phyloP scores from a whole-genome alignment of 2,113 vertebrate species.

The Corythaeola cristata region DNA sequence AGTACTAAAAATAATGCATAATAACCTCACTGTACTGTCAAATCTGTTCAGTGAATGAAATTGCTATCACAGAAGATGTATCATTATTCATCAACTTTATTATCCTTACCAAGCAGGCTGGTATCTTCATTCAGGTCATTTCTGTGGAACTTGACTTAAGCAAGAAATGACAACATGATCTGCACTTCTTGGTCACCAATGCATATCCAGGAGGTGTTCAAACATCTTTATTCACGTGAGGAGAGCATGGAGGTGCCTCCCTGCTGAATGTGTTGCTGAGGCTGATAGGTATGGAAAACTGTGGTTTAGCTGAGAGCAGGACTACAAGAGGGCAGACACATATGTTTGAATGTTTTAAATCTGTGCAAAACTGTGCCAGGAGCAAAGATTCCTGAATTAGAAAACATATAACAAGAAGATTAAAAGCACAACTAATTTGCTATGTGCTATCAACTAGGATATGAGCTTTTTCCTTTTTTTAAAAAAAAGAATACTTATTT shows the following conservation, averaged over 20 bases:
- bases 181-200: not conserved
- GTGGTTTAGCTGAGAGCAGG: not conserved
- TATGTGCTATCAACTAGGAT: not conserved
- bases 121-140: slow-evolving; percentile 38
- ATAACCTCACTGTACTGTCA: slow-evolving; percentile 56
- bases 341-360: not conserved
- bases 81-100: slow-evolving; percentile 59
- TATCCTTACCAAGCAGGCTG: slow-evolving; percentile 4
- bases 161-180: not conserved
- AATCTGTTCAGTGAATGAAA: slow-evolving; percentile 52
- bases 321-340: not conserved
- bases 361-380: not conserved
- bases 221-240: not conserved
- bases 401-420: not conserved
- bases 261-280: not conserved
- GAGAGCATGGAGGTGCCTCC: not conserved
- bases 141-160: slow-evolving; percentile 3
- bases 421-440: not conserved
- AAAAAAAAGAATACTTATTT: not conserved
- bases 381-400: not conserved
- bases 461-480: not conserved
- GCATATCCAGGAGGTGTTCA: not conserved
- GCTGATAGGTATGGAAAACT: not conserved
- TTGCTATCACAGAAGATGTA: slow-evolving; percentile 41
- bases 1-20: slow-evolving; percentile 64